Percentiles rank a stretch among this genome's conserved stretches.
Evolutionary conservation across 2,888 invertebrate genomes (phyloP).

Genomic region (Thereva unica): DNA sequence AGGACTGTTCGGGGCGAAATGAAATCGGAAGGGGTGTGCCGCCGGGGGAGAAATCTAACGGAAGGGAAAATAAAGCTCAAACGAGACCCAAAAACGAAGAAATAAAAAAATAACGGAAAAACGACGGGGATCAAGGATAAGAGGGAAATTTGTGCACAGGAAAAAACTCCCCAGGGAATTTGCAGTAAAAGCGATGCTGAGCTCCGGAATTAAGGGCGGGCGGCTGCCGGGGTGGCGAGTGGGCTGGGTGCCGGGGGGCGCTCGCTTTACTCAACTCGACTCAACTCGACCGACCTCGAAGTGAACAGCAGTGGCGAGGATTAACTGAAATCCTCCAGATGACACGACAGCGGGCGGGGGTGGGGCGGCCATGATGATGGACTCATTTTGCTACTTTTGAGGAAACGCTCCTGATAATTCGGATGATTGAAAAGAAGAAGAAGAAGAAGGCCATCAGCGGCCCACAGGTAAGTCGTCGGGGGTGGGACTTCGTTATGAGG

Average conservation of each 20-base stretch:
- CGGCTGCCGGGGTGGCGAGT: neutral
- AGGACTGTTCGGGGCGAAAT: too few relatives aligned
- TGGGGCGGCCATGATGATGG: neutral
- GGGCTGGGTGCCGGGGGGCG: neutral
- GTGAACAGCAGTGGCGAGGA: conserved; percentile 29
- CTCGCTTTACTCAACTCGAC: neutral
- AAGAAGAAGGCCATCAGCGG: too few relatives aligned
- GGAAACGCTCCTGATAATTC: too few relatives aligned
- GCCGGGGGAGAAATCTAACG: conserved; percentile 9
- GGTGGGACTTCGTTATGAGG: too few relatives aligned
- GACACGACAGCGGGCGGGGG: neutral
- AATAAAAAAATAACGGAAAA: conserved; percentile 29
- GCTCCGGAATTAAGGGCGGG: conserved; percentile 19
- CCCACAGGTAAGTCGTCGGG: too few relatives aligned
- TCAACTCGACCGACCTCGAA: neutral
- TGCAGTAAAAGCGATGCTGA: conserved; percentile 18
- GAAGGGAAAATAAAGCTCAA: conserved; percentile 32
- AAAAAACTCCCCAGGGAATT: conserved; percentile 26
- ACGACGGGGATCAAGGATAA: conserved; percentile 32
- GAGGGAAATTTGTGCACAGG: conserved; percentile 33
- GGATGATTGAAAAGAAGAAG: too few relatives aligned
- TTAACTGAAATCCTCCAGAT: conserved; percentile 27
- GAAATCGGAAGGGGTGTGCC: neutral
- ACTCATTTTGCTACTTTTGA: conserved; percentile 12
- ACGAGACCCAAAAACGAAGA: conserved; percentile 26